Conservation (phyloP, 2,113 vertebrate species). For the Vulpes ferrilata region DNA sequence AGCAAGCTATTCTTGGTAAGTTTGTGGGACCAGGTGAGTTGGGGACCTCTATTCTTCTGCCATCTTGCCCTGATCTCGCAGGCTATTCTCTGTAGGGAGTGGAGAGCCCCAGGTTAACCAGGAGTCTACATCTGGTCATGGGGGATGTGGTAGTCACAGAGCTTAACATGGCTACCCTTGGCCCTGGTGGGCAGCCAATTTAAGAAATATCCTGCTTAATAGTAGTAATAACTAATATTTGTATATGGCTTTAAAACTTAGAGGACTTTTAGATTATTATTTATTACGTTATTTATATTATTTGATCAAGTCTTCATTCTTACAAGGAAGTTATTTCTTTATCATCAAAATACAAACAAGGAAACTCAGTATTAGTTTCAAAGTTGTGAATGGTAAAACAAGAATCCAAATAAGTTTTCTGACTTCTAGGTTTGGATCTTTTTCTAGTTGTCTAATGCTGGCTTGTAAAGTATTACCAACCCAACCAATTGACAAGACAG, state of each 20-base stretch:
- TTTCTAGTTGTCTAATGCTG: neutral
- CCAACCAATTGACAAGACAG: neutral
- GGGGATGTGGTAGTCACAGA: neutral
- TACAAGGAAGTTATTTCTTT: neutral
- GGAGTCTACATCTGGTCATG: too few relatives aligned
- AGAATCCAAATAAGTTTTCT: neutral
- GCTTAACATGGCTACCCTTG: neutral
- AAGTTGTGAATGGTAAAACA: neutral
- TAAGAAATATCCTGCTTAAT: neutral
- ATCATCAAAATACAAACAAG: slow-evolving; percentile 13
- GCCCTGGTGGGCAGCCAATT: neutral
- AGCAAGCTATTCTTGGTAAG: neutral
- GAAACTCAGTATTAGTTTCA: neutral
- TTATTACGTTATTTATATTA: neutral
- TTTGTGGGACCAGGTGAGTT: too few relatives aligned
- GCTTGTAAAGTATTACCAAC: neutral
- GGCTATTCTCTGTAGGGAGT: neutral
- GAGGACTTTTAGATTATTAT: neutral
- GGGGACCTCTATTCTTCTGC: too few relatives aligned
- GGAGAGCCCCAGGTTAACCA: neutral
- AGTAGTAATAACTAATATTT: neutral
- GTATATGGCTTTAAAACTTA: neutral
- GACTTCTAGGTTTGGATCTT: neutral
- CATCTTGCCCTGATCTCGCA: neutral
- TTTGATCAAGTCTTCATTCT: neutral